Conservation (phyloP, 2,797 vertebrate species). For the Apodemus agrarius region DNA sequence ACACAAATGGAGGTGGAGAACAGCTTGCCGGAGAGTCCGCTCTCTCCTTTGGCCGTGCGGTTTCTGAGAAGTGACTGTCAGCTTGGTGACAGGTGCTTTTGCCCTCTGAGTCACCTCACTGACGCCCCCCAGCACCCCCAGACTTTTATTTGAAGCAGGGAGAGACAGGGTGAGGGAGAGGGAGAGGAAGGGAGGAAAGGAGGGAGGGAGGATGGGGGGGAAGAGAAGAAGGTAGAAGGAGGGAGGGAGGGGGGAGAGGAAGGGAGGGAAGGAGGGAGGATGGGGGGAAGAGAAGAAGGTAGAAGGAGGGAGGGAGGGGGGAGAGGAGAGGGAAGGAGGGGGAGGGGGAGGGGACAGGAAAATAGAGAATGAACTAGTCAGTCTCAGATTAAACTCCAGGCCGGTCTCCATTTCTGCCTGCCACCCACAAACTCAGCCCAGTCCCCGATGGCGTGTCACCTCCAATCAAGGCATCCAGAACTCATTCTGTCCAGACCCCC, state of each 20-base stretch:
- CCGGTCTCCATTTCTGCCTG: not conserved
- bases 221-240: too few species aligned
- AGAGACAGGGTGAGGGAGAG: not conserved
- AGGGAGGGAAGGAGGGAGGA: not conserved
- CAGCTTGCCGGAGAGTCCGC: not conserved
- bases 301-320: too few species aligned
- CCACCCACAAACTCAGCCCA: not conserved
- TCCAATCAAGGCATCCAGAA: not conserved
- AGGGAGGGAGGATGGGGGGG: not conserved
- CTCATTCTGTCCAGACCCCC: not conserved
- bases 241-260: not conserved
- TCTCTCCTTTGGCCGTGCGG: not conserved
- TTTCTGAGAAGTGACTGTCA: not conserved
- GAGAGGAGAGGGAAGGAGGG: not conserved
- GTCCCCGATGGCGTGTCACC: not conserved
- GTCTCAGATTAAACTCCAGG: not conserved
- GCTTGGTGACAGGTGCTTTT: not conserved
- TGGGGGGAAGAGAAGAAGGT: accelerated
- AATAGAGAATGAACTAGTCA: not conserved
- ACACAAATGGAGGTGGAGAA: not conserved
- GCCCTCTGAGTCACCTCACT: not conserved
- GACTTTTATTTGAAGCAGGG: not conserved
- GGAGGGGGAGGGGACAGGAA: not conserved
- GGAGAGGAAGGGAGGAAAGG: accelerated
- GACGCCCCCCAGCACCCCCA: not conserved